Percentiles rank a stretch among this genome's conserved stretches.
Conservation (phyloP, 2,113 vertebrate genomes). For the Ifrita kowaldi region DNA sequence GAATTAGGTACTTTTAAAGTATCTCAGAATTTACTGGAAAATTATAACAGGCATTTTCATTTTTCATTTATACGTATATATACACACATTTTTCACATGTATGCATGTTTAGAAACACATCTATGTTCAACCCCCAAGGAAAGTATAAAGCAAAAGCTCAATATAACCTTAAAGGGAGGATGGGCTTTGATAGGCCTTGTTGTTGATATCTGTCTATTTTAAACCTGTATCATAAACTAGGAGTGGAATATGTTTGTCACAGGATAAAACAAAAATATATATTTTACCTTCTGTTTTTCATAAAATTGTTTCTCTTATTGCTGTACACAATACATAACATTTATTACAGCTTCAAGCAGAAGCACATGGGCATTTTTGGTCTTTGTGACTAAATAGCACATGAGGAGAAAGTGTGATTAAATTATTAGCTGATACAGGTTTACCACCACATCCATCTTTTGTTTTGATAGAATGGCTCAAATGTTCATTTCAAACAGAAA, state of each 20-base stretch:
- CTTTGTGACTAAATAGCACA: background rate
- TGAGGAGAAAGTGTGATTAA: background rate
- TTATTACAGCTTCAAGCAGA: background rate
- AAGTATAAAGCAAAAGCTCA: background rate
- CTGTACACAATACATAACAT: background rate
- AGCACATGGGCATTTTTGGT: background rate
- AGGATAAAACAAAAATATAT: background rate
- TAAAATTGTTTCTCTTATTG: background rate
- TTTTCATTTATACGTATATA: background rate
- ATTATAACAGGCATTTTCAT: background rate
- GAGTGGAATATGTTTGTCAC: background rate
- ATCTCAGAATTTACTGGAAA: background rate
- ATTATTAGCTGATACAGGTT: background rate
- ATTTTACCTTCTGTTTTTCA: background rate
- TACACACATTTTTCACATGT: background rate
- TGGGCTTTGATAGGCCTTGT: background rate
- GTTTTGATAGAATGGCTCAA: background rate
- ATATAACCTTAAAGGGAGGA: background rate
- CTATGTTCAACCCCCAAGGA: background rate
- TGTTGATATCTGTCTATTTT: background rate
- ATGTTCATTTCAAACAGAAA: background rate
- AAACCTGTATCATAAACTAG: background rate
- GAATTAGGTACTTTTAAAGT: background rate
- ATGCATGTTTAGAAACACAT: background rate
- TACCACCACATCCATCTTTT: background rate